Conservation (phyloP, 2,113 vertebrate genomes). For the Willisornis vidua region DNA sequence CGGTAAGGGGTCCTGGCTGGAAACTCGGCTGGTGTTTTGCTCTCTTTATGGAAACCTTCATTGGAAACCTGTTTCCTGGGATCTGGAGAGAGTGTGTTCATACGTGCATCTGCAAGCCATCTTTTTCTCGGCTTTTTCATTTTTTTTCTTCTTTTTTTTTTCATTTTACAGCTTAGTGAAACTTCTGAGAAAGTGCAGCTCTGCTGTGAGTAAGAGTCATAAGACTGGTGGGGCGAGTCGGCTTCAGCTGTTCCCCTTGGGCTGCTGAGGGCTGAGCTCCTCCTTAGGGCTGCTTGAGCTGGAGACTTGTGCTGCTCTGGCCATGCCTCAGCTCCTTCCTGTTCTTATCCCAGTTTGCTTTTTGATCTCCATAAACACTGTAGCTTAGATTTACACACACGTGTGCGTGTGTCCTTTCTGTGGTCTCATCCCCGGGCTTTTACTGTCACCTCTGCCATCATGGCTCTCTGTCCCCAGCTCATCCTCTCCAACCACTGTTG, state of each 20-base stretch:
- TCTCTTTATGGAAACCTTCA: not conserved
- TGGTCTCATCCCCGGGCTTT: not conserved
- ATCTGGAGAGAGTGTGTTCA: not conserved
- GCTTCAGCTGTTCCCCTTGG: not conserved
- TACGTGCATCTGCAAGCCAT: not conserved
- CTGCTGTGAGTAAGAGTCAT: constrained; percentile 44
- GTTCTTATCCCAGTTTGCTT: not conserved
- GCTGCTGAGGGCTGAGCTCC: not conserved
- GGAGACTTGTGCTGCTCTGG: not conserved
- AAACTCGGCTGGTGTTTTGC: not conserved
- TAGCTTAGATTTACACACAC: not conserved
- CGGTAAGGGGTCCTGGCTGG: not conserved
- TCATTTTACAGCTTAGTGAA: constrained; percentile 10
- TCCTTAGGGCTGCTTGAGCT: not conserved
- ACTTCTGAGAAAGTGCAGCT: not conserved
- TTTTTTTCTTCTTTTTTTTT: not conserved
- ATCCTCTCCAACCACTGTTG: not conserved
- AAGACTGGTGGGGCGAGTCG: not conserved
- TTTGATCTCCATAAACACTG: not conserved
- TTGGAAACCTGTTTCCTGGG: not conserved
- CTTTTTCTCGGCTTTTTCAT: not conserved
- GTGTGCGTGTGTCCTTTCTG: not conserved
- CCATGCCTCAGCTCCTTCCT: not conserved
- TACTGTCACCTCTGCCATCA: not conserved
- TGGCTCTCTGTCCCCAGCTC: accelerated